Evolutionary conservation across 2,113 vertebrate genomes (phyloP).

Genomic region (Rhinolophus ferrumequinum): DNA sequence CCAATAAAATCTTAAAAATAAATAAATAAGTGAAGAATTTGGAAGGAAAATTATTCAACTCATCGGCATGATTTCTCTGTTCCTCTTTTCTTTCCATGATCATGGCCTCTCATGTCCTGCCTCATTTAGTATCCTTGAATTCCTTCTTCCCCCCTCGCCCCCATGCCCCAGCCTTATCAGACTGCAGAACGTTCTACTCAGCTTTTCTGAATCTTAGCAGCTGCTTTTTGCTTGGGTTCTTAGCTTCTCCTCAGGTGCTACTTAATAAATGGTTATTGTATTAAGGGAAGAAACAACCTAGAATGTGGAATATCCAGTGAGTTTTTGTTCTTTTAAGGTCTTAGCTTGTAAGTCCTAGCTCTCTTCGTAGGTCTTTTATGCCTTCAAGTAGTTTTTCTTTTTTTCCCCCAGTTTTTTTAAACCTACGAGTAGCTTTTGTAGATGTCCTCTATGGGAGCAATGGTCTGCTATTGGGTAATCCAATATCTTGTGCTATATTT

Average conservation of each 20-base stretch:
- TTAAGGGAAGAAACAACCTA: background rate
- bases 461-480: background rate
- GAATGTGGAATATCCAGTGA: background rate
- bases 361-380: background rate
- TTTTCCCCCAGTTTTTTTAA: no score
- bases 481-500: slow-evolving; percentile 3
- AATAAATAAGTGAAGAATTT: background rate
- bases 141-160: background rate
- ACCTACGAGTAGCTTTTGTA: background rate
- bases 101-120: background rate
- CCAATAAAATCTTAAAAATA: no score
- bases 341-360: background rate
- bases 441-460: background rate
- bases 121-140: background rate
- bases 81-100: background rate
- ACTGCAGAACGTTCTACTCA: background rate
- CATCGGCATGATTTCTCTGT: background rate
- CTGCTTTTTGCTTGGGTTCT: background rate
- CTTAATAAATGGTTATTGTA: background rate
- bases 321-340: slow-evolving; percentile 32
- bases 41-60: background rate
- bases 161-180: background rate
- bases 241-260: background rate
- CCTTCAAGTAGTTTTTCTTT: background rate
- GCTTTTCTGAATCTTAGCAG: background rate